phyloP scores from a whole-genome alignment of 2,797 vertebrate species.

The Cuculus canorus region DNA sequence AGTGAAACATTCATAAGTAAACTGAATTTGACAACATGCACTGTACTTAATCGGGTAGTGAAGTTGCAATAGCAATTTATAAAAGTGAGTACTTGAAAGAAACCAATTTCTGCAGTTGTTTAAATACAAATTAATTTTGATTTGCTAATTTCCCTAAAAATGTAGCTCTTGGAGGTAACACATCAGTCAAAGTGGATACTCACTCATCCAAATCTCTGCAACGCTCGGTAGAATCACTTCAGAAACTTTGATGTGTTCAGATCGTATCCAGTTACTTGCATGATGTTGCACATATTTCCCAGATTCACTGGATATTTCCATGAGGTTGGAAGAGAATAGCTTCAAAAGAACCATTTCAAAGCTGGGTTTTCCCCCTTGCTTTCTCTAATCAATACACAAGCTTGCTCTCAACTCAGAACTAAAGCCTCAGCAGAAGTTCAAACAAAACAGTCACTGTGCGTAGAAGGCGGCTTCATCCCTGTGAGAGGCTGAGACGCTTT shows the following conservation, averaged over 20 bases:
- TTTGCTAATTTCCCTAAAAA: not conserved
- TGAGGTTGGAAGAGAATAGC: not conserved
- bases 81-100: not conserved
- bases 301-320: not conserved
- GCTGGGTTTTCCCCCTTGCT: not conserved
- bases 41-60: not conserved
- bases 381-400: slow-evolving; percentile 11
- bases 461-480: not conserved
- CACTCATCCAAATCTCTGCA: not conserved
- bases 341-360: slow-evolving; percentile 51
- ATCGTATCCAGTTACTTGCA: not conserved
- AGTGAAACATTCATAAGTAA: no score
- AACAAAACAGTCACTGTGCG: not conserved
- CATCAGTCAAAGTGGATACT: not conserved
- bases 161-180: not conserved
- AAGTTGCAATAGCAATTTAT: not conserved
- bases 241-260: not conserved
- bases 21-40: not conserved
- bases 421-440: slow-evolving; percentile 12
- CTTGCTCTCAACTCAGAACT: slow-evolving; percentile 5
- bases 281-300: not conserved
- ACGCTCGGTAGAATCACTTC: not conserved
- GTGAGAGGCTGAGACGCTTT: not conserved
- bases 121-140: not conserved
- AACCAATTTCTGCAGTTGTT: not conserved